A percentile compares a stretch with the other conserved stretches of the same genome.
Conservation (phyloP, 2,888 invertebrate genomes). For the Drymonia ruficornis region DNA sequence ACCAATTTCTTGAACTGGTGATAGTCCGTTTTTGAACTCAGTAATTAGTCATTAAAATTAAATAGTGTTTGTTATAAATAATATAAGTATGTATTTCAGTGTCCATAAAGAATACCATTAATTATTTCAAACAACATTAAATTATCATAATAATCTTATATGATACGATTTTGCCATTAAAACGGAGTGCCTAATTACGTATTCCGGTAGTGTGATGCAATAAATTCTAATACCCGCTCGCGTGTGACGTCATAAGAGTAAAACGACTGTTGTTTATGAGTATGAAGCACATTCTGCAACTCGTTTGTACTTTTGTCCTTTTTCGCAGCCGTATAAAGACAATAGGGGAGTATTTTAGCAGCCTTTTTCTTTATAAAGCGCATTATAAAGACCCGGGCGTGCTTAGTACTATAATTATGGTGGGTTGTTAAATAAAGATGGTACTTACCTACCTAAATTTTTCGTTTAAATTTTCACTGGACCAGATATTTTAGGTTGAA, state of each 20-base stretch:
- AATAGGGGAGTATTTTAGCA: constrained; percentile 23
- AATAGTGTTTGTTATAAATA: too few species aligned
- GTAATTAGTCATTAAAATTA: too few species aligned
- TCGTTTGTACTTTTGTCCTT: constrained; percentile 30
- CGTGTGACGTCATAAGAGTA: constrained; percentile 35
- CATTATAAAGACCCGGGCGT: constrained; percentile 23
- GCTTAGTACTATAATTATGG: too few species aligned
- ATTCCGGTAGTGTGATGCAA: constrained; percentile 36
- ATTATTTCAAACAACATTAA: background rate
- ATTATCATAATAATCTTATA: background rate
- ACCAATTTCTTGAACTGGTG: too few species aligned
- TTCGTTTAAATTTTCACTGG: too few species aligned
- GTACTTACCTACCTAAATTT: too few species aligned
- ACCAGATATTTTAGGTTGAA: too few species aligned
- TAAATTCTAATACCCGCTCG: constrained; percentile 19
- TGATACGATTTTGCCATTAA: constrained; percentile 13
- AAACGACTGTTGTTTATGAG: constrained; percentile 36
- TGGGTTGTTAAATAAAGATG: too few species aligned
- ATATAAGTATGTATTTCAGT: too few species aligned
- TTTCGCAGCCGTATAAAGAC: constrained; percentile 35
- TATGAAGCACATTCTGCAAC: constrained; percentile 32
- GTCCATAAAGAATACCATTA: background rate
- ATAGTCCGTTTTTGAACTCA: too few species aligned
- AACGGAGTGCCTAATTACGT: constrained; percentile 28
- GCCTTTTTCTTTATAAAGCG: constrained; percentile 23